phyloP scores from a whole-genome alignment of 2,888 invertebrate genomes.

The Ariolimax columbianus region DNA sequence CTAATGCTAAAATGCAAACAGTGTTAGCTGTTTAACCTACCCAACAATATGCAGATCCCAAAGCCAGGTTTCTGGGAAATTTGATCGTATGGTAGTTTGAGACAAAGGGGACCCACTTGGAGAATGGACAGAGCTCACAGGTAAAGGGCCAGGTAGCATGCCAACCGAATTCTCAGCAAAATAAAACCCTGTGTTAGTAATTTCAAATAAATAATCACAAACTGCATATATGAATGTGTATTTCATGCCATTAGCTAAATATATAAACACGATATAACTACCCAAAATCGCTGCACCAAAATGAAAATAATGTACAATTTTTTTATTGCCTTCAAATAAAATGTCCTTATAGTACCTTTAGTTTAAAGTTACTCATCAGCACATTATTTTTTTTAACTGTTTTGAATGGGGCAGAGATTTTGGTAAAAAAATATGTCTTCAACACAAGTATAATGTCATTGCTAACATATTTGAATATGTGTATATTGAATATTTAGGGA shows the following conservation, averaged over 20 bases:
- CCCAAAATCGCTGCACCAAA: background rate
- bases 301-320: background rate
- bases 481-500: no score
- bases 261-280: background rate
- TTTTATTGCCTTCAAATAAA: no score
- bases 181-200: background rate
- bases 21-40: slow-evolving; percentile 18
- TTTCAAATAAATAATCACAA: background rate
- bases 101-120: background rate
- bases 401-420: slow-evolving; percentile 23
- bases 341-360: no score
- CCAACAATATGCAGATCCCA: slow-evolving; percentile 61
- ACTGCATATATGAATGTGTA: background rate
- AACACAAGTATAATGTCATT: background rate
- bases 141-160: background rate
- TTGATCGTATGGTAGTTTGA: slow-evolving; percentile 50
- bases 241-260: slow-evolving; percentile 9
- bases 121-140: background rate
- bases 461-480: slow-evolving; percentile 3
- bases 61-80: slow-evolving; percentile 75
- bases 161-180: background rate
- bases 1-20: background rate
- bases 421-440: background rate
- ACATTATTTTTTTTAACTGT: no score
- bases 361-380: no score